Evolutionary conservation across 2,888 invertebrate species (phyloP), one percentile per base, ranked within the genome.

Genomic region (Argyra leucocephala): DNA sequence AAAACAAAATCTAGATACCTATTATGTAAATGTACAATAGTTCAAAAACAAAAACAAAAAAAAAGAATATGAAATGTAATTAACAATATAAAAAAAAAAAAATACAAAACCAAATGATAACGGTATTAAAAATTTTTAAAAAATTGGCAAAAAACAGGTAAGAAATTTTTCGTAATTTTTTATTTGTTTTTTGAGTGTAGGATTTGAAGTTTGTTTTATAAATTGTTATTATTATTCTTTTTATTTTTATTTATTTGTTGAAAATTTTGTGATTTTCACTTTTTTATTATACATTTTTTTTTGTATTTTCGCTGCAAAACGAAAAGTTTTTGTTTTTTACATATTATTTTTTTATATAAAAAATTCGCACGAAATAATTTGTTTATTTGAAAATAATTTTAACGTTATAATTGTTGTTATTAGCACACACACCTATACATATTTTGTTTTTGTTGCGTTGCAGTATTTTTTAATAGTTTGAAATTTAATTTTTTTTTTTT

Each of bases 391-490:
- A 62, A 57, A 15, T 66, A 65, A 23, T 65, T 62, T 68, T 59
- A 66, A 15, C 65, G 65, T 58, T 61, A 37, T 12, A 10, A n/a
- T 65, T 65, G 67, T 67, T 70, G 69, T 71, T 72, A 72, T 72
- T 72, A 71, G 72, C 72, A 72, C 72, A 72, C 72, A 72, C 72
- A 71, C 70, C 65, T 64, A 31, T 10, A n/a, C 24, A 21, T 26
- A 63, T 23, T 61, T 31, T 31, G 31, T 31, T 31, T 31, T 31
- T 10, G 3, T 31, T 31, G 12, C n/a, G n/a, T n/a, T n/a, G n/a
- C n/a, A n/a, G n/a, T n/a, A n/a, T n/a, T n/a, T n/a, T n/a, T n/a
- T n/a, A n/a, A n/a, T n/a, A n/a, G n/a, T n/a, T n/a, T n/a, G n/a
- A n/a, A n/a, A n/a, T n/a, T n/a, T n/a, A n/a, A n/a, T n/a, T n/a